These are phyloP conservation scores for Cactoblastis cactorum DNA, from an alignment of 2,888 invertebrate species.

Conservation along the genomic window DNA sequence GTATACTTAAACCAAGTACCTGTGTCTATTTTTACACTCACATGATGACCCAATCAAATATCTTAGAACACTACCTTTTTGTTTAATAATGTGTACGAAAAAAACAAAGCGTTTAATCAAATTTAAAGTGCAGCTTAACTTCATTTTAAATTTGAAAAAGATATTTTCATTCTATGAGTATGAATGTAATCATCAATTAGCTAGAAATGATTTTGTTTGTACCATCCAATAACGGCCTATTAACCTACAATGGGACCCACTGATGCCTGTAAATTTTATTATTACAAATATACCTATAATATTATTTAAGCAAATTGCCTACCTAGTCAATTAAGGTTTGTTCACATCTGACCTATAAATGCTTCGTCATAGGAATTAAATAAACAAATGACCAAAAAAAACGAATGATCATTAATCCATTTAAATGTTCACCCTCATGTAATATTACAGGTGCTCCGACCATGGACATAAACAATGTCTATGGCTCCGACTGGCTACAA, in stretches of 20 bases:
- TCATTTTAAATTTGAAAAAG: no score
- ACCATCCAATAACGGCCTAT: neutral
- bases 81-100: no score
- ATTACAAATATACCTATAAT: slow-evolving; percentile 40
- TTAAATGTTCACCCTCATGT: neutral
- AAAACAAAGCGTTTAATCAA: no score
- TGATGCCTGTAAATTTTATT: slow-evolving; percentile 53
- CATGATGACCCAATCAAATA: no score
- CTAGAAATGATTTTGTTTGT: neutral
- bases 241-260: slow-evolving; percentile 58
- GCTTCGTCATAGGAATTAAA: neutral
- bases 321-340: slow-evolving; percentile 36
- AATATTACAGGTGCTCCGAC: neutral
- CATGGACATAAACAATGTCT: no score
- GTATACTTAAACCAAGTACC: no score
- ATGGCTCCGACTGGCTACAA: no score
- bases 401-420: neutral
- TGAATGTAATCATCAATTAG: neutral
- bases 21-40: no score
- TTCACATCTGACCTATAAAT: slow-evolving; percentile 9
- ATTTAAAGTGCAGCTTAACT: no score
- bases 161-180: neutral
- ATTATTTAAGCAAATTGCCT: slow-evolving; percentile 32
- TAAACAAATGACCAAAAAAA: slow-evolving; percentile 4
- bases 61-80: no score